A percentile compares a stretch with the other conserved stretches of the same genome.
Evolutionary conservation across 1,140 invertebrate species (phyloP).

Genomic region (Oscheius sp.): DNA sequence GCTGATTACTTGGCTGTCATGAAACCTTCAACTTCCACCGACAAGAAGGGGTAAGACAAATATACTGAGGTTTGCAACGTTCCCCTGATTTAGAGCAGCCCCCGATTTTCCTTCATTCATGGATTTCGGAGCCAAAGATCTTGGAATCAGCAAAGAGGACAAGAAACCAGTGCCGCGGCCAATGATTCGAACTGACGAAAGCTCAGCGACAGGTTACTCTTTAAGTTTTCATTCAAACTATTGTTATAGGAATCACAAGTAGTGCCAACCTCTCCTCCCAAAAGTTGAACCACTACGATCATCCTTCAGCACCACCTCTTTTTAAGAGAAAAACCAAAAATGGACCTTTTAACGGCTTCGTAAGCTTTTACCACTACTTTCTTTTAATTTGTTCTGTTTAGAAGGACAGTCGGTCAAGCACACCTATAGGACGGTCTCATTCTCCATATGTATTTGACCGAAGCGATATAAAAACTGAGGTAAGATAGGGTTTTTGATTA

Average conservation of each 20-base stretch:
- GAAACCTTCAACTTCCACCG: not conserved
- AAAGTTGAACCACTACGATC: not conserved
- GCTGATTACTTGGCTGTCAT: slow-evolving; percentile 10
- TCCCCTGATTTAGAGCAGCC: not conserved
- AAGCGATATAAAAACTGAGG: not conserved
- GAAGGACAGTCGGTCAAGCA: not conserved
- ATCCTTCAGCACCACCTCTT: not conserved
- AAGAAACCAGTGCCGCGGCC: not conserved
- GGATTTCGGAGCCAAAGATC: not conserved
- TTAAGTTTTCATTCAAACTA: not conserved
- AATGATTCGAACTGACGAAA: not conserved
- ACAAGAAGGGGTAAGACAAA: not conserved
- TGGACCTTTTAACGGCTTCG: not conserved
- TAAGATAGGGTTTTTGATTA: not conserved
- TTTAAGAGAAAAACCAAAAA: not conserved
- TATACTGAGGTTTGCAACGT: not conserved
- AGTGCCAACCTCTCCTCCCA: not conserved
- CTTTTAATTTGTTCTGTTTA: not conserved
- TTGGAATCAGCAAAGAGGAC: not conserved
- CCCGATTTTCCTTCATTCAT: slow-evolving; percentile 9
- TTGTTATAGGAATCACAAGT: not conserved
- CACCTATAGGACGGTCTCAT: not conserved
- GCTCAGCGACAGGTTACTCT: slow-evolving; percentile 1
- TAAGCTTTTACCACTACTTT: not conserved
- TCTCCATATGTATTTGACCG: not conserved